Conservation (phyloP, 1,140 invertebrate genomes). For the Dreissena rostriformis region DNA sequence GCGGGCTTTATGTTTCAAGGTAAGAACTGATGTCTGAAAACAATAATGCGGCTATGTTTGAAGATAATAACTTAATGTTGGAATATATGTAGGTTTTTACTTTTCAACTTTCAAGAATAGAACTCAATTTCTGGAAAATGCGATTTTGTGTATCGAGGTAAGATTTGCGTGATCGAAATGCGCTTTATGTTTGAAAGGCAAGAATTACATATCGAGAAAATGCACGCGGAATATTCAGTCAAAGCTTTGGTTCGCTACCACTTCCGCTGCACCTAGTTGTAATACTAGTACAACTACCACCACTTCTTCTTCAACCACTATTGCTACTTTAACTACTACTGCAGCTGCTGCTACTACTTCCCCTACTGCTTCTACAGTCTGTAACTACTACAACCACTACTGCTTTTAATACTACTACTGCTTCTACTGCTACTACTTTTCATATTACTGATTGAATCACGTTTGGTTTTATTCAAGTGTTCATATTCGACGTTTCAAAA, state of each 20-base stretch:
- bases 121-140: neutral
- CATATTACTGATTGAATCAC: too few relatives aligned
- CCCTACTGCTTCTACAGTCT: too few relatives aligned
- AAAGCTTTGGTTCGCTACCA: neutral
- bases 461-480: too few relatives aligned
- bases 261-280: too few relatives aligned
- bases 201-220: neutral
- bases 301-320: too few relatives aligned
- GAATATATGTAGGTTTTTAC: neutral
- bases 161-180: neutral
- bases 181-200: neutral
- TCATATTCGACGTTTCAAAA: too few relatives aligned
- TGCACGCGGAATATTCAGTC: neutral
- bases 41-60: neutral
- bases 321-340: too few relatives aligned
- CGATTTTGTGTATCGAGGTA: neutral
- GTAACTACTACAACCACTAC: too few relatives aligned
- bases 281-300: too few relatives aligned
- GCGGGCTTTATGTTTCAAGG: constrained; percentile 47
- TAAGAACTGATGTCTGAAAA: constrained; percentile 9
- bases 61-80: neutral
- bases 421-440: too few relatives aligned
- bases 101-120: neutral
- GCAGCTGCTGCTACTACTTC: too few relatives aligned
- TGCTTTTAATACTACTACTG: too few relatives aligned